Percentiles rank a stretch among this genome's conserved stretches.
Evolutionary conservation across 2,797 vertebrate species (phyloP).

Genomic region (Toxotes lorentzi): DNA sequence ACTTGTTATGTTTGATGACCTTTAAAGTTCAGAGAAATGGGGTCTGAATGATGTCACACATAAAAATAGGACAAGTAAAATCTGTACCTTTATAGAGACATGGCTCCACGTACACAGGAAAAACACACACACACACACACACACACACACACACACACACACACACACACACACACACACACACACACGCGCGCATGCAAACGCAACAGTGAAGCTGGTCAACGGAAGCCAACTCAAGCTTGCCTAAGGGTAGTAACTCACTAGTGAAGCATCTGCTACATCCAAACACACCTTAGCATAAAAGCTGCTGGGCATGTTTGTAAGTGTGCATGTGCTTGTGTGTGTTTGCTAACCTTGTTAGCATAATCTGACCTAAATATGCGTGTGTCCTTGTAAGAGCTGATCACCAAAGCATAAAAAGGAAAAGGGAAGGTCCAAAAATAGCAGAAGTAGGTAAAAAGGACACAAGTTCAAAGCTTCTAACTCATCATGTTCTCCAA

Average conservation of each 20-base stretch:
- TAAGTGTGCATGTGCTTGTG: conserved; percentile 28
- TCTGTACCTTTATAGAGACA: conserved; percentile 6
- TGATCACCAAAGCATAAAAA: conserved; percentile 33
- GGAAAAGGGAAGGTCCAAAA: conserved; percentile 23
- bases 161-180: conserved; percentile 13
- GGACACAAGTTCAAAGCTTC: conserved; percentile 27
- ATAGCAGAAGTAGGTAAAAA: conserved; percentile 46
- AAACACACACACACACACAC: conserved; percentile 9
- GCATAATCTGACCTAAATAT: conserved; percentile 26
- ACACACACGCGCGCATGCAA: conserved; percentile 27
- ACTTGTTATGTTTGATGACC: not conserved
- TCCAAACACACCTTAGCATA: conserved; percentile 44
- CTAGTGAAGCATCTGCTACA: conserved; percentile 51
- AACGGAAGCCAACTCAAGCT: conserved; percentile 53
- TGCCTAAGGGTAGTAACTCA: conserved; percentile 45
- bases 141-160: conserved; percentile 17
- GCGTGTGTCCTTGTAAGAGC: conserved; percentile 26
- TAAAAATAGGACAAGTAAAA: conserved; percentile 10
- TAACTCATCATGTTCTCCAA: not conserved
- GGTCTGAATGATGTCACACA: not conserved
- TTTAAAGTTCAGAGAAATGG: not conserved
- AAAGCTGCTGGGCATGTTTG: conserved; percentile 24
- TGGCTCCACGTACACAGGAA: not conserved
- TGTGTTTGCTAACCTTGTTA: conserved; percentile 21
- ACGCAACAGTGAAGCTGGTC: conserved; percentile 20